phyloP scores from a whole-genome alignment of 2,113 vertebrate species.

The Epinephelus lanceolatus region DNA sequence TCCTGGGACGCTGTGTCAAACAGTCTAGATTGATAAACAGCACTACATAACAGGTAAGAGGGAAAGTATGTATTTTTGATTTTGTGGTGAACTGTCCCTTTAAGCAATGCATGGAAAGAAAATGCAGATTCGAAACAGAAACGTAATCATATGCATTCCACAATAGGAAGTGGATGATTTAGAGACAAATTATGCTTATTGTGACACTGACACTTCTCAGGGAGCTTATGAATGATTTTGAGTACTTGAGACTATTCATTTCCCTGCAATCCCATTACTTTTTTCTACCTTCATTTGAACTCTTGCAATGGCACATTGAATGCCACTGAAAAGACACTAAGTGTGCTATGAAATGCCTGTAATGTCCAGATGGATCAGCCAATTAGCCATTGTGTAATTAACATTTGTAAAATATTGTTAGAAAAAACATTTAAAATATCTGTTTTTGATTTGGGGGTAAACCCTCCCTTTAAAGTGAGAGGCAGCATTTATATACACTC shows the following conservation, averaged over 20 bases:
- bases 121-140: background rate
- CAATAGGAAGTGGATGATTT: slow-evolving; percentile 40
- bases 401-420: too few relatives aligned
- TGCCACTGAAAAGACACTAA: slow-evolving; percentile 68
- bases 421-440: too few relatives aligned
- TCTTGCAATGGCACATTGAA: slow-evolving; percentile 69
- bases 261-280: slow-evolving; percentile 51
- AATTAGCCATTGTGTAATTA: slow-evolving; percentile 71
- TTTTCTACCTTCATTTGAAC: slow-evolving; percentile 66
- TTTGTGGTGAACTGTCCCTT: too few relatives aligned
- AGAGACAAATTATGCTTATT: slow-evolving; percentile 51
- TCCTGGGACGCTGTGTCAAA: too few relatives aligned
- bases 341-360: slow-evolving; percentile 70
- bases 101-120: background rate
- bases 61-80: too few relatives aligned
- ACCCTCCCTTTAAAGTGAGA: too few relatives aligned
- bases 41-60: too few relatives aligned
- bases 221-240: slow-evolving; percentile 29
- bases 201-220: slow-evolving; percentile 49
- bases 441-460: too few relatives aligned
- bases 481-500: too few relatives aligned
- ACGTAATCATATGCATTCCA: slow-evolving; percentile 6
- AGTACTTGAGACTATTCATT: slow-evolving; percentile 56
- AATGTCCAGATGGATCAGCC: slow-evolving; percentile 70
- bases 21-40: too few relatives aligned